phyloP scores from a whole-genome alignment of 2,797 vertebrate species.

The Mormyrops attenuatus region DNA sequence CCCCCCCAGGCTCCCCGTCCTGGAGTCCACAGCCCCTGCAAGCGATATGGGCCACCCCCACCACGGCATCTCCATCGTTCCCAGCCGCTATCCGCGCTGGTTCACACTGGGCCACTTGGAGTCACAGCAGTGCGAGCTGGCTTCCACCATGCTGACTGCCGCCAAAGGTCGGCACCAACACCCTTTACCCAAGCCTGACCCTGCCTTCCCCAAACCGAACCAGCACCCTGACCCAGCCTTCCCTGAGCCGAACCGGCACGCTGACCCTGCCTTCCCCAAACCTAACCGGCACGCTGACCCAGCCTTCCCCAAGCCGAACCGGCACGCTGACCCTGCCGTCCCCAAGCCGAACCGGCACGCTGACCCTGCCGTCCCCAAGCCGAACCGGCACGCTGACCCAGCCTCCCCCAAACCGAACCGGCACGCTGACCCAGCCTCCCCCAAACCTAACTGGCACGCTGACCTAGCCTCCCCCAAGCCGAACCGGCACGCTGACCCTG shows the following conservation, averaged over 20 bases:
- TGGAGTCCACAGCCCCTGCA: slow-evolving; percentile 82
- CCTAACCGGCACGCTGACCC: background rate
- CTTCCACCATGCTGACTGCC: slow-evolving; percentile 96
- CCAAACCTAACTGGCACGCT: too few relatives aligned
- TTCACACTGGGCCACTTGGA: slow-evolving; percentile 97
- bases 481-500: too few relatives aligned
- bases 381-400: too few relatives aligned
- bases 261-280: background rate
- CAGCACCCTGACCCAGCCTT: background rate
- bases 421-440: too few relatives aligned
- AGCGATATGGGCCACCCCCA: slow-evolving; percentile 84
- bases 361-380: too few relatives aligned
- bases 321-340: background rate
- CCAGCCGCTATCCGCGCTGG: slow-evolving; percentile 92
- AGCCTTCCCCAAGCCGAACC: too few relatives aligned
- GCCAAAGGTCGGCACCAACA: slow-evolving; percentile 68
- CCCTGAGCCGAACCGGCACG: background rate
- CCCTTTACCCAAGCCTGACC: background rate
- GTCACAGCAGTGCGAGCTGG: slow-evolving; percentile 96
- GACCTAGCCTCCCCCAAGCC: too few relatives aligned
- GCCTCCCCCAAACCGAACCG: too few relatives aligned
- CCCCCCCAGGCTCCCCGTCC: slow-evolving; percentile 73
- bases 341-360: too few relatives aligned
- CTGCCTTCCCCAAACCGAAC: background rate
- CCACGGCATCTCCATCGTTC: slow-evolving; percentile 90